Evolutionary conservation across 92 coral and sea anemone species (phyloP).

Genomic region (Epizoanthus fatuus): DNA sequence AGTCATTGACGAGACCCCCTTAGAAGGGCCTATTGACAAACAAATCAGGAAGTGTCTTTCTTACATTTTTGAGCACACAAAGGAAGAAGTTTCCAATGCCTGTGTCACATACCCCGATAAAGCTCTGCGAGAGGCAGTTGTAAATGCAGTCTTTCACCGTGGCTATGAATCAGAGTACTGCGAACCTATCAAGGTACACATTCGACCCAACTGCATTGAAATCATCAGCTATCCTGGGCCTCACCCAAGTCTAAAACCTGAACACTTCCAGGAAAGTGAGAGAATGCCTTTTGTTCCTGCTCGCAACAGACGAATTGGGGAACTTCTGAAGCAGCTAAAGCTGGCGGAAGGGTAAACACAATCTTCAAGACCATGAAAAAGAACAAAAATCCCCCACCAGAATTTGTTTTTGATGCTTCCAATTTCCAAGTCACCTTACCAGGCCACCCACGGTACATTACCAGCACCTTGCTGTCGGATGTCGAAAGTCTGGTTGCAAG

Average conservation of each 20-base stretch:
- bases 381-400: conserved; percentile 72
- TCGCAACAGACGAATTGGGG: conserved; percentile 81
- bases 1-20: conserved; percentile 47
- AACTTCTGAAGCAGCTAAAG: conserved; percentile 73
- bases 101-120: conserved; percentile 71
- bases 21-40: conserved; percentile 67
- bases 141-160: conserved; percentile 82
- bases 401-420: conserved; percentile 58
- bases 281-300: conserved; percentile 77
- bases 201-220: conserved; percentile 77
- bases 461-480: conserved; percentile 54
- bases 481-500: conserved; percentile 68
- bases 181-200: conserved; percentile 77
- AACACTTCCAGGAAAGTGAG: conserved; percentile 63
- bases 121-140: conserved; percentile 83
- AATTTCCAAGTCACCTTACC: conserved; percentile 77
- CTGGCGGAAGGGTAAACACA: conserved; percentile 82
- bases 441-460: conserved; percentile 76
- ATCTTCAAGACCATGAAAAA: conserved; percentile 76
- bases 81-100: conserved; percentile 66
- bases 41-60: conserved; percentile 67
- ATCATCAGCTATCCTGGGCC: conserved; percentile 85
- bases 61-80: conserved; percentile 60
- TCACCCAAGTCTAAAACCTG: conserved; percentile 65
- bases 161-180: conserved; percentile 72